A percentile compares a stretch with the other conserved stretches of the same genome.
phyloP scores from a whole-genome alignment of 2,797 vertebrate species.

The Crenuchus spilurus region DNA sequence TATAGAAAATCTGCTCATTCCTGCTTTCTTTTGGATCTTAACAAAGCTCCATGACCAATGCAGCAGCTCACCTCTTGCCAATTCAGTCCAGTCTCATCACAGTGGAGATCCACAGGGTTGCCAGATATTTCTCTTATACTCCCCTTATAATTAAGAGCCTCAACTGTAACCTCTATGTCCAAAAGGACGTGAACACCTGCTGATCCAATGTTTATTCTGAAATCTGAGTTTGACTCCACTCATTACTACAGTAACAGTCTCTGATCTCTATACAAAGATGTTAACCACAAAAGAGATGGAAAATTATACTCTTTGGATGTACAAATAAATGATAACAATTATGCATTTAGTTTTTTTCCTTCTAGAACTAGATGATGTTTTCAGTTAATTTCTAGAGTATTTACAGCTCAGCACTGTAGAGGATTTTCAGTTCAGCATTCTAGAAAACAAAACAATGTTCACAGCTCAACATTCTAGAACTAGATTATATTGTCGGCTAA shows the following conservation, averaged over 20 bases:
- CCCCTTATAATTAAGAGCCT: too few relatives aligned
- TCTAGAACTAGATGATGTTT: background rate
- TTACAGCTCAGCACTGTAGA: background rate
- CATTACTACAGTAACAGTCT: too few relatives aligned
- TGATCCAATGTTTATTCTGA: too few relatives aligned
- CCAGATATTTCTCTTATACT: slow-evolving; percentile 36
- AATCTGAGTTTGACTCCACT: too few relatives aligned
- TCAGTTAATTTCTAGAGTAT: too few relatives aligned
- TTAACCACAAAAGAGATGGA: too few relatives aligned
- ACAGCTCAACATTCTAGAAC: background rate
- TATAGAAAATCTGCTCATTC: slow-evolving; percentile 30
- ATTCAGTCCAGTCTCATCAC: slow-evolving; percentile 3
- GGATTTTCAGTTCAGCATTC: background rate
- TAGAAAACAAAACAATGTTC: background rate
- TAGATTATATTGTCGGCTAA: background rate
- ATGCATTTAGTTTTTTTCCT: too few relatives aligned
- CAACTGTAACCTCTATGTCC: too few relatives aligned
- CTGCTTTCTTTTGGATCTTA: slow-evolving; percentile 22
- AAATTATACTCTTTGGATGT: too few relatives aligned
- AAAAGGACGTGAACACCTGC: too few relatives aligned
- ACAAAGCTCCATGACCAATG: slow-evolving; percentile 26
- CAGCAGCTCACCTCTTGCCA: slow-evolving; percentile 11
- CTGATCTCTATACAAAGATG: too few relatives aligned
- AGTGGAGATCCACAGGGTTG: slow-evolving; percentile 4
- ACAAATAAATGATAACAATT: too few relatives aligned